phyloP scores from a whole-genome alignment of 2,113 vertebrate species.

The Atlantisia rogersi region DNA sequence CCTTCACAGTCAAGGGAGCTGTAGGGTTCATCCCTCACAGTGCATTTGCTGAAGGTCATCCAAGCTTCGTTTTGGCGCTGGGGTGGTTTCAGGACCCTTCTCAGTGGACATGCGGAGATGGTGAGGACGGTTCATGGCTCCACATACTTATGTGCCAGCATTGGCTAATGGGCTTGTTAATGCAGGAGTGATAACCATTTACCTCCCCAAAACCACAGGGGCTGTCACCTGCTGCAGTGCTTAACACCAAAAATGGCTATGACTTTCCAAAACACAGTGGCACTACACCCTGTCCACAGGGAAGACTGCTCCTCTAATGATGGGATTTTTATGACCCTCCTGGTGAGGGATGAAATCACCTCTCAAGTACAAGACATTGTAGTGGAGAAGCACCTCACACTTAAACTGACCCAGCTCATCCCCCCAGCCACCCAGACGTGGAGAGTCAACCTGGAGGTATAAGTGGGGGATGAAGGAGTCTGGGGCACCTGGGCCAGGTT shows the following conservation, averaged over 20 bases:
- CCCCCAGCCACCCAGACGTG: rapidly evolving
- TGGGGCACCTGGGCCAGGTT: background rate
- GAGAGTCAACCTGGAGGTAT: background rate
- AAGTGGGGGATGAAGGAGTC: background rate
- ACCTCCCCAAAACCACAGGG: background rate
- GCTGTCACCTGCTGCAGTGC: background rate
- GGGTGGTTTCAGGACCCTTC: background rate
- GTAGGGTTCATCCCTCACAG: background rate
- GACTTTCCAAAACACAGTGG: background rate
- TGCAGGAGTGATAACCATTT: background rate
- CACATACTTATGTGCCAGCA: background rate
- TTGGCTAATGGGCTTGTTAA: background rate
- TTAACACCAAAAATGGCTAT: background rate
- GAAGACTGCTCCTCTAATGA: background rate
- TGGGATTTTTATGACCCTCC: background rate
- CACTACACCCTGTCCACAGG: background rate
- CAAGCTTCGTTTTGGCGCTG: background rate
- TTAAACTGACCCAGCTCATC: background rate
- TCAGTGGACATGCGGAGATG: background rate
- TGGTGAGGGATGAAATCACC: background rate
- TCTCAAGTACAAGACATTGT: background rate
- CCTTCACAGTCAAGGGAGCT: background rate
- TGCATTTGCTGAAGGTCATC: background rate
- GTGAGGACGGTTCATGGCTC: background rate
- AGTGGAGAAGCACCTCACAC: background rate